Evolutionary conservation across 2,797 vertebrate genomes (phyloP).

Genomic region (Agapornis canus): DNA sequence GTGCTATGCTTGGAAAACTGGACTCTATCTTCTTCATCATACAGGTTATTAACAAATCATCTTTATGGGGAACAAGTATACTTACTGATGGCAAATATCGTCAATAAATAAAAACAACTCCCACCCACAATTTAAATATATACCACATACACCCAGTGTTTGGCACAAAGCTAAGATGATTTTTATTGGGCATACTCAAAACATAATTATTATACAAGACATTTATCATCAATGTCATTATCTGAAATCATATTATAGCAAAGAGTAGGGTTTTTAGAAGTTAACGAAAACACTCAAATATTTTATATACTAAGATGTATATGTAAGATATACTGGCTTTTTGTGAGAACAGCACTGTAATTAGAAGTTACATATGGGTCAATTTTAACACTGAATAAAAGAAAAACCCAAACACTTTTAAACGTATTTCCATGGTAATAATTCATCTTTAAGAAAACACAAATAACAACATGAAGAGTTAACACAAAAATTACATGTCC

Average conservation of each 20-base stretch:
- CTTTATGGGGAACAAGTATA: background rate
- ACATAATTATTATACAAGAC: background rate
- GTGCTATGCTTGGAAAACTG: background rate
- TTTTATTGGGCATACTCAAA: background rate
- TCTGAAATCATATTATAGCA: background rate
- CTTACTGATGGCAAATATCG: background rate
- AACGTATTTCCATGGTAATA: background rate
- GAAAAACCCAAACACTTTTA: background rate
- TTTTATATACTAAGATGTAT: background rate
- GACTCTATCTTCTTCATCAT: background rate
- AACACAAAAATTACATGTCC: background rate
- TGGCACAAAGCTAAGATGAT: background rate
- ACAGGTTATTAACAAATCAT: background rate
- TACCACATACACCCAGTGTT: background rate
- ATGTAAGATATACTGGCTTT: background rate
- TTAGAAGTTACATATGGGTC: background rate
- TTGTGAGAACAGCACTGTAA: background rate
- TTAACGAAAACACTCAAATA: background rate
- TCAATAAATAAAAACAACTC: background rate
- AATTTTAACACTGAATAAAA: background rate
- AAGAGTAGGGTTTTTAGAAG: background rate
- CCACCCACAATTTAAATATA: background rate
- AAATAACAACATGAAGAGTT: background rate
- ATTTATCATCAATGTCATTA: background rate
- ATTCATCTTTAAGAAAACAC: background rate